Percentiles rank a stretch among this genome's conserved stretches.
Conservation (phyloP, 2,113 vertebrate species). For the Bufo gargarizans region DNA sequence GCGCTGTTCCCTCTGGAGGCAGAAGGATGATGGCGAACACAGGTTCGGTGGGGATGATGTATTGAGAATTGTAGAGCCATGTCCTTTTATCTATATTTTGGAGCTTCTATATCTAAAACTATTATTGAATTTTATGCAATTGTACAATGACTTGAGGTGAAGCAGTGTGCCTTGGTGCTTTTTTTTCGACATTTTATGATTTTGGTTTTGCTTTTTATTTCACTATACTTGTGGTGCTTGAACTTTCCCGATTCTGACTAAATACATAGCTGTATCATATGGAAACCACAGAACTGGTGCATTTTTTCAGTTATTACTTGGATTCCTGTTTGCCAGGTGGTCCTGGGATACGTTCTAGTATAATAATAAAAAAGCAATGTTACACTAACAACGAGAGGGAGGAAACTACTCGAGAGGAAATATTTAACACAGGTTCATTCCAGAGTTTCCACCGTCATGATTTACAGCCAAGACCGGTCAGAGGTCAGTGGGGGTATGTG, state of each 20-base stretch:
- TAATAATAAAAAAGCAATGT: conserved; percentile 31
- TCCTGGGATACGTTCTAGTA: conserved; percentile 24
- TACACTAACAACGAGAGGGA: conserved; percentile 30
- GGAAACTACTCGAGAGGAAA: conserved; percentile 18
- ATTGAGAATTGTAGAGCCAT: no score
- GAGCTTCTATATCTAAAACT: no score
- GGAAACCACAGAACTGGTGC: not conserved
- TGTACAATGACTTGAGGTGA: no score
- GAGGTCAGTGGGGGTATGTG: not conserved
- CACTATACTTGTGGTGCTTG: not conserved
- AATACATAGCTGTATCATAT: not conserved
- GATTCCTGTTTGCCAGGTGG: conserved; percentile 30
- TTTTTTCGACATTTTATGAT: not conserved
- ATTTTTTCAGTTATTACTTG: not conserved
- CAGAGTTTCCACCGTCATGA: not conserved
- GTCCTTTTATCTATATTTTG: no score
- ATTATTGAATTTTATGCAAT: no score
- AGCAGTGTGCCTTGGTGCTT: no score
- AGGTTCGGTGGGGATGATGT: no score
- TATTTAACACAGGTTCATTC: not conserved
- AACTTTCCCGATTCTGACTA: not conserved
- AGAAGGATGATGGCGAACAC: no score
- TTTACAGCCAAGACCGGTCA: not conserved
- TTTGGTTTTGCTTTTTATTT: not conserved
- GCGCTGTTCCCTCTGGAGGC: no score